phyloP scores from a whole-genome alignment of 2,113 vertebrate species.

The Gallinago media region DNA sequence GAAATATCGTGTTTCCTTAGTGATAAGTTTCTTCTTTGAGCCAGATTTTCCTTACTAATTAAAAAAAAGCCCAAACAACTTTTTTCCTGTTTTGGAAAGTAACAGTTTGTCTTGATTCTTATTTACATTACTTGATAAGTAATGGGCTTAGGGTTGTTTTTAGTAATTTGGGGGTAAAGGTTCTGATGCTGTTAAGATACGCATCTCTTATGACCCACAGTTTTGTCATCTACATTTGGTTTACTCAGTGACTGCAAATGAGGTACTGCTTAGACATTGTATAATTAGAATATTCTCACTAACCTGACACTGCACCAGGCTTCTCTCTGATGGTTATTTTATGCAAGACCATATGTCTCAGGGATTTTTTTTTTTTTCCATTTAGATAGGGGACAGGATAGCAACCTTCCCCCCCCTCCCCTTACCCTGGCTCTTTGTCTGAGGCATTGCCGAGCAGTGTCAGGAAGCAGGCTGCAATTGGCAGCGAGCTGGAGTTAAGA shows the following conservation, averaged over 20 bases:
- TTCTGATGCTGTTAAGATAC: neutral
- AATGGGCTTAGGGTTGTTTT: conserved; percentile 13
- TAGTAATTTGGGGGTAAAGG: conserved; percentile 33
- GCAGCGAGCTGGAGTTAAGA: neutral
- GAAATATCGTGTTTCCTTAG: neutral
- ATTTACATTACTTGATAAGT: neutral
- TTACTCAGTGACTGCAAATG: neutral
- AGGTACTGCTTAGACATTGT: neutral
- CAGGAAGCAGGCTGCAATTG: neutral
- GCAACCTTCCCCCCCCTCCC: neutral
- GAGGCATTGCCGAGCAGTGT: neutral
- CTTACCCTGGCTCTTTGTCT: neutral
- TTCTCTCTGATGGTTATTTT: conserved; percentile 42
- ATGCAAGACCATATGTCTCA: conserved; percentile 53
- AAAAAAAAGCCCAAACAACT: neutral
- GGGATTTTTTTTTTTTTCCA: conserved; percentile 6
- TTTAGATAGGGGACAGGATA: neutral
- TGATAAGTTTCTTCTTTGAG: neutral
- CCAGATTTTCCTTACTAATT: neutral
- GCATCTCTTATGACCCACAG: neutral
- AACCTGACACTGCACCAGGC: neutral
- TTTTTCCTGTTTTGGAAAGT: neutral
- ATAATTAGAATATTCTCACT: conserved; percentile 37
- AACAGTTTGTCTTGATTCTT: conserved; percentile 18
- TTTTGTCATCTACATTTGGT: conserved; percentile 39